Evolutionary conservation across 2,113 vertebrate species (phyloP), one percentile per base, ranked within the genome.

Genomic region (Grantiella picta): DNA sequence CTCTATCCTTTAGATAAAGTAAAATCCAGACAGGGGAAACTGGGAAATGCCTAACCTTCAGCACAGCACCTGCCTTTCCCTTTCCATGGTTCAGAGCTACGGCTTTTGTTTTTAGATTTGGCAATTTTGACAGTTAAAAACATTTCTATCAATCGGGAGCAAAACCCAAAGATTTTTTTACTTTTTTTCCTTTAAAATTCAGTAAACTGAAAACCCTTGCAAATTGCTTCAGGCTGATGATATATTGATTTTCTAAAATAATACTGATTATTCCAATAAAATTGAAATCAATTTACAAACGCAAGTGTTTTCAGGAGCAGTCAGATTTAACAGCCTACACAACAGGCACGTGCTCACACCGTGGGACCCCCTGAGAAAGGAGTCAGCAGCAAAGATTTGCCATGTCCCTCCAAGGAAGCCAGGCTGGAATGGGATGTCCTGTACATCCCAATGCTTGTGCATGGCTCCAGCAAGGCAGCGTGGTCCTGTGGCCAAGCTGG

Each of bases 181-280:
- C 3, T 8, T 15, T 15, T 22, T n/a, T 27, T 35, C 17, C 38
- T 60, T 29, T 66, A 25, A 3, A 47, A 71, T 25, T 44, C 85
- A 47, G 82, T 86, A 90, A 86, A 77, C 59, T 77, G 54, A 90
- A 94, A 92, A 70, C 1, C 23, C 31, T 75, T n/a, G 36, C 35
- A 86, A 70, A 78, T 81, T 63, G 38, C 91, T 78, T 63, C 82
- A 81, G 59, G 45, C 56, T 93, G 86, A 92, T 86, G 68, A 81
- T 40, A 15, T 66, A 92, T 93, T 33, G 89, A 94, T 92, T 92
- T 93, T 90, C 47, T 81, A 92, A 94, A 96, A 90, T 33, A 94
- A 94, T 93, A 83, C 82, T 70, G 44, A 96, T 93, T 92, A 83
- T 96, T 77, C 52, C 89, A 92, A 92, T 94, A 90, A 94, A 94